phyloP scores from a whole-genome alignment of 92 coral and sea anemone genomes.

The Montipora capitata region DNA sequence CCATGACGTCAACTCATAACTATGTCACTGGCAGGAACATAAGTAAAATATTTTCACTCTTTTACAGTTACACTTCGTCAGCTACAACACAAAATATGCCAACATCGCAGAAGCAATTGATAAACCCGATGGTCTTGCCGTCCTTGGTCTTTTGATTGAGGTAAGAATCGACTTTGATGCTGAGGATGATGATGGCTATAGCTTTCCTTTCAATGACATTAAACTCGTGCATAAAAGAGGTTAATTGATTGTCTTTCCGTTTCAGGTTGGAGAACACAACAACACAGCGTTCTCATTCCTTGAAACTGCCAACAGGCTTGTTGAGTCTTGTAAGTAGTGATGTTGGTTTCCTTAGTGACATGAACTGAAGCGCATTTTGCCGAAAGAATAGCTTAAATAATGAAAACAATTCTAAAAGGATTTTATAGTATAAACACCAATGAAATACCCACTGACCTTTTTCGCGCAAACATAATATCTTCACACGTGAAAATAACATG shows the following conservation, averaged over 20 bases:
- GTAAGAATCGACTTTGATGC: slow-evolving; percentile 20
- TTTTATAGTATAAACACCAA: too few species aligned
- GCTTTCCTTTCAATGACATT: background rate
- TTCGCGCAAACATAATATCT: too few species aligned
- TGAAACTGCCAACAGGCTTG: background rate
- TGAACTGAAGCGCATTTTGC: too few species aligned
- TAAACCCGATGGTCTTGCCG: slow-evolving; percentile 77
- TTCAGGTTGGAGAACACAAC: slow-evolving; percentile 14
- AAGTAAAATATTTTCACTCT: background rate
- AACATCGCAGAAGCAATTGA: slow-evolving; percentile 23
- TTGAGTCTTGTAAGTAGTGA: background rate
- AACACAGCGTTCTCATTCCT: slow-evolving; percentile 21
- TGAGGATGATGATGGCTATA: background rate
- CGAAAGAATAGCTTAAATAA: too few species aligned
- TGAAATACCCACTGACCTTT: too few species aligned
- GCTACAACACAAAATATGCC: slow-evolving; percentile 64
- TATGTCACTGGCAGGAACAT: too few species aligned
- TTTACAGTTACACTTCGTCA: slow-evolving; percentile 75
- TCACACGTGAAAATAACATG: too few species aligned
- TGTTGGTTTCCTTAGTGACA: background rate
- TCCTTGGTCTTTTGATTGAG: slow-evolving; percentile 74
- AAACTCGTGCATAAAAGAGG: background rate
- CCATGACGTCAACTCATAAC: too few species aligned
- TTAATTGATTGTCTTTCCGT: background rate
- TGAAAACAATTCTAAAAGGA: too few species aligned